A percentile compares a stretch with the other conserved stretches of the same genome.
Conservation (phyloP, 2,888 invertebrate genomes). For the Bhutanitis thaidina region DNA sequence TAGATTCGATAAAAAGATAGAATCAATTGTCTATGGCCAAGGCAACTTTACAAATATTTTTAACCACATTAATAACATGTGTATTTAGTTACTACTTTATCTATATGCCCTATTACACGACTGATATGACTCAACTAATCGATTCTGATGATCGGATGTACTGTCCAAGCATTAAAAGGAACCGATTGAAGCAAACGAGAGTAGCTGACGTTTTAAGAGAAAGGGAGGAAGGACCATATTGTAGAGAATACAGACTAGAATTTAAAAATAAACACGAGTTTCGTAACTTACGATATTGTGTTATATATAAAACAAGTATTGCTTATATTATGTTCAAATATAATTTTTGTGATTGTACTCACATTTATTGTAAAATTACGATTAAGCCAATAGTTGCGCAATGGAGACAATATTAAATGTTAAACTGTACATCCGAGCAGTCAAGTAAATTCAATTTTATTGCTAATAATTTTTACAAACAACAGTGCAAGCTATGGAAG, state of each 20-base stretch:
- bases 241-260: no score
- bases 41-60: neutral
- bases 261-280: no score
- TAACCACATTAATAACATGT: conserved; percentile 1
- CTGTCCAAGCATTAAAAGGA: conserved; percentile 24
- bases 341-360: no score
- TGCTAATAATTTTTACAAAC: conserved; percentile 53
- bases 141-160: conserved; percentile 35
- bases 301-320: no score
- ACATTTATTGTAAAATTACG: no score
- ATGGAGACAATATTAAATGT: conserved; percentile 2
- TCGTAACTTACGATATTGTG: no score
- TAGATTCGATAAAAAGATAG: no score
- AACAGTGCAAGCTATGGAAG: conserved; percentile 73
- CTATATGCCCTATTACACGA: conserved; percentile 39
- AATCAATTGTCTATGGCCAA: neutral
- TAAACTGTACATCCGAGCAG: conserved; percentile 38
- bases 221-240: no score
- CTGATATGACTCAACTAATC: conserved; percentile 41
- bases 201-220: neutral
- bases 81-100: conserved; percentile 10
- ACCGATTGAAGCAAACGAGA: conserved; percentile 21
- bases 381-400: no score
- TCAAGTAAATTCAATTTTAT: conserved; percentile 35
- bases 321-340: no score